Evolutionary conservation across 2,113 vertebrate species (phyloP).

Genomic region (Xyrauchen texanus): DNA sequence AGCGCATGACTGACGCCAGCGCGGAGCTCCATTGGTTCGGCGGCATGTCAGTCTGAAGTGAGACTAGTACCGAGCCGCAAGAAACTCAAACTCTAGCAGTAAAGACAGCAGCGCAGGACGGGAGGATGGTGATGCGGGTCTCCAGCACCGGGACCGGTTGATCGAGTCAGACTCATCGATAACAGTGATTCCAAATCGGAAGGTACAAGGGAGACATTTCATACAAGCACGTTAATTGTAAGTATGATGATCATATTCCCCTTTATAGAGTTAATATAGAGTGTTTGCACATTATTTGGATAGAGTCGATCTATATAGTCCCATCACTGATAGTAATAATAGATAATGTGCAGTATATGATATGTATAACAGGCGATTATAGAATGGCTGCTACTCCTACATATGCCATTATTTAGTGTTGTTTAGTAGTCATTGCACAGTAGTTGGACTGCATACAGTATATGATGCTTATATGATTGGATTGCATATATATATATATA

Average conservation of each 20-base stretch:
- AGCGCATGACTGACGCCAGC: conserved; percentile 57
- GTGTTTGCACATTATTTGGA: too few species aligned
- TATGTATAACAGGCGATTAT: too few species aligned
- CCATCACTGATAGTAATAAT: too few species aligned
- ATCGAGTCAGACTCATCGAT: conserved; percentile 60
- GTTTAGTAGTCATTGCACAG: not conserved
- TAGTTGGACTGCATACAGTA: too few species aligned
- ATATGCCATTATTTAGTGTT: not conserved
- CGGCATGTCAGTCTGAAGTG: conserved; percentile 65
- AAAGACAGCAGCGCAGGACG: conserved; percentile 82
- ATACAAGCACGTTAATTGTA: conserved; percentile 41
- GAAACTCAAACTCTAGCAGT: conserved; percentile 69
- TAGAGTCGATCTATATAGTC: too few species aligned
- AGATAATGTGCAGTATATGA: too few species aligned
- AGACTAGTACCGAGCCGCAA: conserved; percentile 70
- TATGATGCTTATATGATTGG: too few species aligned
- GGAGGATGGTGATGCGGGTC: conserved; percentile 82
- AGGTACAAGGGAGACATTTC: not conserved
- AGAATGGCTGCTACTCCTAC: too few species aligned
- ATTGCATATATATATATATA: too few species aligned
- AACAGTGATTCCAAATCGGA: conserved; percentile 32
- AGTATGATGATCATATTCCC: conserved; percentile 17
- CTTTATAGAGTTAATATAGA: too few species aligned
- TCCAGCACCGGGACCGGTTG: conserved; percentile 78
- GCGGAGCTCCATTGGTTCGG: conserved; percentile 69